Evolutionary conservation across 2,113 vertebrate genomes (phyloP), one percentile per base, ranked within the genome.

Genomic region (Crotophaga sulcirostris): DNA sequence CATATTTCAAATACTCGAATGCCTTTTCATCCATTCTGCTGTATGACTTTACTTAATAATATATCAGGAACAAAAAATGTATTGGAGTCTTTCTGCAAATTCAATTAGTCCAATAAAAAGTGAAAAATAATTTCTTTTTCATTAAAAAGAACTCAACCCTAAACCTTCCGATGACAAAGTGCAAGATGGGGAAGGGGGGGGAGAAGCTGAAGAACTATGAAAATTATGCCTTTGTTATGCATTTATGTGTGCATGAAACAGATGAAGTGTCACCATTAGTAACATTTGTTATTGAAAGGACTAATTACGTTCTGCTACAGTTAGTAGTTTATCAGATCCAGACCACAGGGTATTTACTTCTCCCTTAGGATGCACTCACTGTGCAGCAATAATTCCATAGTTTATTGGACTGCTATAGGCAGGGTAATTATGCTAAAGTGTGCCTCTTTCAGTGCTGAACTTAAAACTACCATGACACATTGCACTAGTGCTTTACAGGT

Each of bases 51-150:
- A 76, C 95, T 98, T 96, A 95, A 94, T 97, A 97, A 97, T 97
- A 97, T 94, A 97, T 97, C 96, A 97, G 97, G 97, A 97, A 97
- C 69, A 88, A 95, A 97, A 97, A 96, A 93, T 87, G 94, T 86
- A 95, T 95, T 96, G 95, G 94, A 97, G 93, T 93, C 95, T 93
- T 98, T 96, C 93, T 97, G 97, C 97, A 97, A 97, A 97, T 96
- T 98, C 98, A 98, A 97, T 98, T 98, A 98, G 94, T 91, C 93
- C 96, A 96, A 95, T 98, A 97, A 97, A 98, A 98, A 98, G 92
- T 92, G 95, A 95, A 97, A 97, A 98, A 97, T 87, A 97, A 97
- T 97, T 97, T 96, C 87, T 97, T 98, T 98, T 98, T 98, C 96
- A 97, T 96, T 97, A 96, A 97, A 97, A 96, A 91, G 95, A 97